Evolutionary conservation across 2,888 invertebrate genomes (phyloP), one percentile per base, ranked within the genome.

Genomic region (Nasonia oneida): DNA sequence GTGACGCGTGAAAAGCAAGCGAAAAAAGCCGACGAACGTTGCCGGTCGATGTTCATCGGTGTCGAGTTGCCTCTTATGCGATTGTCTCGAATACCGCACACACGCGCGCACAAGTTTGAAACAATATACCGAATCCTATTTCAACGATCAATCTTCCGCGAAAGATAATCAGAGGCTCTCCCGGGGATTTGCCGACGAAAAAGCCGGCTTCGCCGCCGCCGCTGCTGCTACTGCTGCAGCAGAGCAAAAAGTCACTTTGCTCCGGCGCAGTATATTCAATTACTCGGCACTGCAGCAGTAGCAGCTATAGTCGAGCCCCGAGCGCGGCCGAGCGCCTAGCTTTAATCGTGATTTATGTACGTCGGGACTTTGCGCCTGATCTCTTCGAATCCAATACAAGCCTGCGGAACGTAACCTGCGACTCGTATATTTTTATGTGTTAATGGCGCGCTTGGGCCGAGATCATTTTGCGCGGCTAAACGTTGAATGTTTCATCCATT

Each of bases 311-410:
- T 57, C 57, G n/a, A 39, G 71, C 50, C 39, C 53, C 47, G 29
- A 29, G 57, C 73, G 78, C 47, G 14, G 37, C 5, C 77, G 39
- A 47, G 4, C 67, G 74, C 73, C 78, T 12, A 74, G 42, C 76
- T 76, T 81, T 81, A 84, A 84, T 81, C 76, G 76, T 84, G 80
- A 84, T 84, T 84, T 84, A 84, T 84, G 84, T 79, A 73, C 33
- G 23, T 12, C n/a, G 14, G 76, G 47, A 50, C 50, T 42, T 80
- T n/a, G 78, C 29, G 42, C 75, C 33, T 29, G 42, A 75, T 29
- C 50, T 75, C 29, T 75, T 29, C 67, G 67, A 67, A 67, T 67
- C 33, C 67, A 67, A 73, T 47, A 39, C 42, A n/a, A 6, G 67
- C 67, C 33, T 14, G 67, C 12, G 8, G 14, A 14, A 29, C 67